phyloP scores from a whole-genome alignment of 2,113 vertebrate genomes.

The Triplophysa dalaica region DNA sequence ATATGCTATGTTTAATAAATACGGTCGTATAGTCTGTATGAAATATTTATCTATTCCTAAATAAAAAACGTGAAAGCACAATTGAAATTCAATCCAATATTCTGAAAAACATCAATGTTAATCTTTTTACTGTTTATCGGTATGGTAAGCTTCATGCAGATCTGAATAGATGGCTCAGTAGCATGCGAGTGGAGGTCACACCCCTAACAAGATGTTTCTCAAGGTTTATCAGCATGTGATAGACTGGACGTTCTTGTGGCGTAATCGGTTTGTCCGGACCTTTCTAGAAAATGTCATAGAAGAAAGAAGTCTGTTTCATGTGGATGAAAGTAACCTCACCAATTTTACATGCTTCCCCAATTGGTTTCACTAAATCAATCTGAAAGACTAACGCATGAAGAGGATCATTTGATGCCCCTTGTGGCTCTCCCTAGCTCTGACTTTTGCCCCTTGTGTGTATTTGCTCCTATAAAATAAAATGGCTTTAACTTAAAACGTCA shows the following conservation, averaged over 20 bases:
- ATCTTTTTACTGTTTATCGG: background rate
- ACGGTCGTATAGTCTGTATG: too few species aligned
- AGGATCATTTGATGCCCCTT: constrained; percentile 56
- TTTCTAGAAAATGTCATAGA: constrained; percentile 60
- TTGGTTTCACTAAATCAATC: constrained; percentile 74
- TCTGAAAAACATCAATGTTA: background rate
- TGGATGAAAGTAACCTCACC: constrained; percentile 64
- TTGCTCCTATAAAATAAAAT: constrained; percentile 11
- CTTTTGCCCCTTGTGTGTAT: constrained; percentile 36
- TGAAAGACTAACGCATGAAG: constrained; percentile 61
- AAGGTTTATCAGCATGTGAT: constrained; percentile 65
- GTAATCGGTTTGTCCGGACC: constrained; percentile 66
- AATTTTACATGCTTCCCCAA: constrained; percentile 63
- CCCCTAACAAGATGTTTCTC: constrained; percentile 51
- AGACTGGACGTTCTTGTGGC: constrained; percentile 58
- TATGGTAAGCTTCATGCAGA: background rate
- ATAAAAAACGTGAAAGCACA: too few species aligned
- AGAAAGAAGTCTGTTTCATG: constrained; percentile 67
- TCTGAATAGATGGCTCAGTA: background rate
- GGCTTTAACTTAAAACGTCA: background rate
- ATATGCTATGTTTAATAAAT: too few species aligned
- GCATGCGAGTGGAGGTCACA: background rate
- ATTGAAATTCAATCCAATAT: background rate
- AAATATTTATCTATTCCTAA: too few species aligned
- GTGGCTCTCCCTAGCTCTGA: constrained; percentile 43